These are phyloP conservation scores for Iphiclides podalirius DNA, from an alignment of 2,888 invertebrate species.

Conservation along the genomic window DNA sequence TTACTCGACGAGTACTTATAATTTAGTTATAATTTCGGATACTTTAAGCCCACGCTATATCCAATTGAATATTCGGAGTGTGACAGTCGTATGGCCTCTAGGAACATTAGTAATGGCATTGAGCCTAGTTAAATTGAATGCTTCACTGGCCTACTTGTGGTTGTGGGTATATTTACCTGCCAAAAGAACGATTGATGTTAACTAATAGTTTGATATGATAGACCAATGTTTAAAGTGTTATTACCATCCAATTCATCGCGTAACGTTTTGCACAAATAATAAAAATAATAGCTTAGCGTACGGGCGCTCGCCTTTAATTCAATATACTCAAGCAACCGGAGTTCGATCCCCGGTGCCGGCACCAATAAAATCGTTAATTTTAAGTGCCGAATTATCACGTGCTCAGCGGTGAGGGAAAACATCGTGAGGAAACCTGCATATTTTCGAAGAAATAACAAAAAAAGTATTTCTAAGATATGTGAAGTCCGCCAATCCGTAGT, in stretches of 20 bases:
- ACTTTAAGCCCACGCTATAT: conserved; percentile 41
- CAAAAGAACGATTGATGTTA: conserved; percentile 19
- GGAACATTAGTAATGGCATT: conserved; percentile 60
- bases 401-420: too few species aligned
- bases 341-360: too few species aligned
- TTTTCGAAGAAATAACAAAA: too few species aligned
- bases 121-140: conserved; percentile 53
- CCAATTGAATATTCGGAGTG: conserved; percentile 63
- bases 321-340: too few species aligned
- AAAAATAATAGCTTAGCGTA: too few species aligned
- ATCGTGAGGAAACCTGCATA: too few species aligned
- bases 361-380: too few species aligned
- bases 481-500: too few species aligned
- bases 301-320: too few species aligned
- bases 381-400: too few species aligned
- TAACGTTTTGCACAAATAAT: neutral
- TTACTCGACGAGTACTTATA: too few species aligned
- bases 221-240: conserved; percentile 14
- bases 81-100: conserved; percentile 65
- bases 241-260: conserved; percentile 6
- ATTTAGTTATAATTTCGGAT: conserved; percentile 16
- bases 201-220: conserved; percentile 7
- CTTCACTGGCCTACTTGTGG: conserved; percentile 34
- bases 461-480: too few species aligned
- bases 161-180: neutral